Percentiles rank a stretch among this genome's conserved stretches.
These are phyloP conservation scores for Sinella curviseta DNA, from an alignment of 1,140 invertebrate genomes.

Conservation along the genomic window DNA sequence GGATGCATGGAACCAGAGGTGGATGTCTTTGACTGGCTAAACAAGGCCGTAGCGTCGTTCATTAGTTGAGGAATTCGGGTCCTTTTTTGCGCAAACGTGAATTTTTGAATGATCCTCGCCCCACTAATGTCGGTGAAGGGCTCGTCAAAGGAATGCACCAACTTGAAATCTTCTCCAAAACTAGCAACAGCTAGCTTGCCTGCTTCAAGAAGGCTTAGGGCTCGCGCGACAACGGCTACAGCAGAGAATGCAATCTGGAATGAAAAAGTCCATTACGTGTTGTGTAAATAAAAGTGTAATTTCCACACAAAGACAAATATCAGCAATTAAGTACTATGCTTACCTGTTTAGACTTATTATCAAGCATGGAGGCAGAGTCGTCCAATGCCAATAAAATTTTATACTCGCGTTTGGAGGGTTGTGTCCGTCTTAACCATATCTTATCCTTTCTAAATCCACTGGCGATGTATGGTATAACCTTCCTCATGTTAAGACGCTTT, in stretches of 20 bases:
- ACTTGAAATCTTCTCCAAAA: constrained; percentile 82
- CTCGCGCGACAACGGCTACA: constrained; percentile 86
- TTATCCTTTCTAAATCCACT: constrained; percentile 98
- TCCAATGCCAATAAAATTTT: constrained; percentile 96
- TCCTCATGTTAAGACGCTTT: constrained; percentile 96
- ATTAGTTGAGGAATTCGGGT: constrained; percentile 78
- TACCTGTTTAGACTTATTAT: constrained; percentile 81
- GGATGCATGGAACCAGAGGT: constrained; percentile 52
- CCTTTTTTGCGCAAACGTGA: constrained; percentile 78
- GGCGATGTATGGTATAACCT: constrained; percentile 96
- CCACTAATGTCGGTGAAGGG: constrained; percentile 81
- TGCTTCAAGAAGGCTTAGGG: constrained; percentile 87
- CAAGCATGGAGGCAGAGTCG: constrained; percentile 90
- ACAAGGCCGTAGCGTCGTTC: constrained; percentile 72
- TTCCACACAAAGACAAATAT: background rate
- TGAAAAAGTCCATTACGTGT: constrained; percentile 30
- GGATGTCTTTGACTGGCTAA: constrained; percentile 52
- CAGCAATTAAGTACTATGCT: constrained; percentile 23
- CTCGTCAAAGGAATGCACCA: constrained; percentile 83
- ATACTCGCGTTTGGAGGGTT: constrained; percentile 93
- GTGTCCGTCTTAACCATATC: constrained; percentile 95
- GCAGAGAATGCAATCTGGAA: constrained; percentile 86
- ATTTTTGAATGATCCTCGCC: constrained; percentile 71
- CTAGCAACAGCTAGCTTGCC: constrained; percentile 88
- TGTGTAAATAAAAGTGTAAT: background rate